These are phyloP conservation scores for Limonius californicus DNA, from an alignment of 1,140 invertebrate species.

Conservation along the genomic window DNA sequence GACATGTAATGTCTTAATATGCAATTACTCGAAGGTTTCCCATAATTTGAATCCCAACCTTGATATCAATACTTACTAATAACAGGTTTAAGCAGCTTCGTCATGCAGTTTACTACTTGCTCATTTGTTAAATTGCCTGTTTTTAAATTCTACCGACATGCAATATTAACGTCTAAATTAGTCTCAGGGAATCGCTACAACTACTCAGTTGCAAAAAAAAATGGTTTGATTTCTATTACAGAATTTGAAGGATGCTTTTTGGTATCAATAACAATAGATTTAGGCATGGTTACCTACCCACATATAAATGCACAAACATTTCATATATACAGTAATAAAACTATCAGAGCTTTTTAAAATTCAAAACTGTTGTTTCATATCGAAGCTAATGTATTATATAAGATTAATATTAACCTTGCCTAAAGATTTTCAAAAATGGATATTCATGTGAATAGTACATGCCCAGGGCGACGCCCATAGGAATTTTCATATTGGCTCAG, in stretches of 20 bases:
- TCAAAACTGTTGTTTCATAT: no score
- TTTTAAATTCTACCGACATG: background rate
- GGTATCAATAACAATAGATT: no score
- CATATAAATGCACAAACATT: slow-evolving; percentile 7
- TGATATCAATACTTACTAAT: background rate
- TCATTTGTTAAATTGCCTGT: background rate
- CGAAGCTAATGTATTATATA: no score
- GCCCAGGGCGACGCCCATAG: no score
- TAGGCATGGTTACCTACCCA: background rate
- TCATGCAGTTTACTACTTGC: background rate
- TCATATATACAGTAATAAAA: no score
- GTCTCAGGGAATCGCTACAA: background rate
- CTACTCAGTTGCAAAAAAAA: background rate
- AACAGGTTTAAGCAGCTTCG: background rate
- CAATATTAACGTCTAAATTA: background rate
- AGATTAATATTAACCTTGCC: no score
- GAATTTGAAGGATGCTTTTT: background rate
- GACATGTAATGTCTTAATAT: background rate
- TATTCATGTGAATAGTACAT: no score
- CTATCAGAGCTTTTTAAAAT: no score
- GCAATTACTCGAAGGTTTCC: no score
- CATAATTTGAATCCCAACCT: background rate
- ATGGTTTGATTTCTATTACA: background rate
- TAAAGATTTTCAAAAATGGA: no score
- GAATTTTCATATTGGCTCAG: no score